Percentiles rank a stretch among this genome's conserved stretches.
These are phyloP conservation scores for Vesta saturnalis DNA, from an alignment of 2,888 invertebrate genomes.

Conservation along the genomic window DNA sequence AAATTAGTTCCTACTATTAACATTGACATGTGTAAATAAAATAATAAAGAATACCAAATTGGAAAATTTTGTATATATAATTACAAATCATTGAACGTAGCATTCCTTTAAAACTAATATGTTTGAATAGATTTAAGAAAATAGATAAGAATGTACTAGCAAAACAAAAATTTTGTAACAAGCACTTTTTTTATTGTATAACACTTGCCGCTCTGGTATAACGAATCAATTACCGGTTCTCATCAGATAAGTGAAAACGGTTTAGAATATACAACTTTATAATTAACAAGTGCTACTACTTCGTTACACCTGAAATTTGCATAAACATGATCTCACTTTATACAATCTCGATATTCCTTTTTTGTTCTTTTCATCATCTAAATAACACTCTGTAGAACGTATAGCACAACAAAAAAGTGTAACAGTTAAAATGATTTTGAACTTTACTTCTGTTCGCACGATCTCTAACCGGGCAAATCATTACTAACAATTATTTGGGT, in stretches of 20 bases:
- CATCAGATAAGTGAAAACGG: conserved; percentile 35
- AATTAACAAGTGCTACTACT: conserved; percentile 38
- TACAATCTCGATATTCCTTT: not conserved
- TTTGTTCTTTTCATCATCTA: not conserved
- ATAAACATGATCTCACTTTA: conserved; percentile 33
- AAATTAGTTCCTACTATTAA: not conserved
- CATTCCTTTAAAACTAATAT: conserved; percentile 21
- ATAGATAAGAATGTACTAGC: conserved; percentile 26
- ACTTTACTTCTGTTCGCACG: conserved; percentile 55
- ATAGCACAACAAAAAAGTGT: conserved; percentile 4
- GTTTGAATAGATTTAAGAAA: conserved; percentile 21
- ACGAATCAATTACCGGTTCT: conserved; percentile 35
- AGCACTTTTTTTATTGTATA: conserved; percentile 30
- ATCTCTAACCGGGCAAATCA: conserved; percentile 55
- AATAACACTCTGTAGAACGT: not conserved
- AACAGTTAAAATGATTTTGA: conserved; percentile 32
- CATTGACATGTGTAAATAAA: not conserved
- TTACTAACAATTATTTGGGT: conserved; percentile 61
- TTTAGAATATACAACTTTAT: conserved; percentile 37
- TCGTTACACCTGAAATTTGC: conserved; percentile 38
- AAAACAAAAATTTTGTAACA: conserved; percentile 31
- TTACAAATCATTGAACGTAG: too few species aligned
- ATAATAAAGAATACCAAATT: not conserved
- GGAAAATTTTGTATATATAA: not conserved
- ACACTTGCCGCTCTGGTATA: conserved; percentile 30